Evolutionary conservation across 2,797 vertebrate species (phyloP), one percentile per base, ranked within the genome.

Genomic region (Rhabdomys pumilio): DNA sequence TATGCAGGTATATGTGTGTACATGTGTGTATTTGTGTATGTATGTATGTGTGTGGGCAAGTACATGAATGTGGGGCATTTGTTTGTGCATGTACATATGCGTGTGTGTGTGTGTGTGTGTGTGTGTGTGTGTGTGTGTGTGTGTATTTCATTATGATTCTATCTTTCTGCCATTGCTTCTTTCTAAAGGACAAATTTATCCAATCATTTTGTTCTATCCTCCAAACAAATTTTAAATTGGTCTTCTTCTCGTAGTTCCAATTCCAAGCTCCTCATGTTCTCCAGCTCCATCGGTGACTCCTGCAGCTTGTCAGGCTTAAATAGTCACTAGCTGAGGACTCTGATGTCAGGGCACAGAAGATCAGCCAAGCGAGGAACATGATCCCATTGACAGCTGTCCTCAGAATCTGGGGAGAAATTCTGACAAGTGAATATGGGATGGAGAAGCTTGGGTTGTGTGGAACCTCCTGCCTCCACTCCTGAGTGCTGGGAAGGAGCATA

Each of bases 331-430:
- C 1, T n/a, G 15, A 98, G 98, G 96, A 92, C 72, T 96, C 93
- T 95, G 83, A 89, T 85, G 41, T 90, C 57, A 83, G 76, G 67
- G 81, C 94, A 82, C 76, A 84, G 19, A 69, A 94, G 53, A 41
- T 0, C 0, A 98, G 98, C 97, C 98, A 99, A 99, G 99, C 98
- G 98, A 69, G 94, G 98, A 59, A 99, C 99, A 98, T 98, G 98
- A 11, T 99, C 99, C 1, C 98, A 99, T 80, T 99, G 67, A 99
- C 99, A 98, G 99, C 99, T 88, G 99, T 99, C 92, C 98, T 99
- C 12, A 3, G 99, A 99, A 24, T 99, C 99, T 34, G 99, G 99
- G 44, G 44, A 99, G 99, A 98, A 99, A 99, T 96, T 85, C 98
- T 99, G 57, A 99, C 99, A 99, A 99, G 99, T 97, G 99, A 99